These are phyloP conservation scores for Volucella inanis DNA, from an alignment of 2,888 invertebrate genomes.

Conservation along the genomic window DNA sequence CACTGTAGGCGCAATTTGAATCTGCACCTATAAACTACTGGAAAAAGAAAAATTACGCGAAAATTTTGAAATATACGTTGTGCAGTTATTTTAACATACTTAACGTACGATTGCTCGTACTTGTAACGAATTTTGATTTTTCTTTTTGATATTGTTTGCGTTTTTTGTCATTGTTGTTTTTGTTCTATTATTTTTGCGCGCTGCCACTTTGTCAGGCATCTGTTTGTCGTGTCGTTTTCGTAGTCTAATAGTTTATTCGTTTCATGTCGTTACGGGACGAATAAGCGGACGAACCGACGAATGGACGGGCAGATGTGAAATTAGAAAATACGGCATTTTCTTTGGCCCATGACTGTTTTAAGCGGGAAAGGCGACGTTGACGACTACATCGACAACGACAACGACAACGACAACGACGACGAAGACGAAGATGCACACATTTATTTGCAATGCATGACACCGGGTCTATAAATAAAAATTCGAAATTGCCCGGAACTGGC, in stretches of 20 bases:
- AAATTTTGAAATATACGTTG: slow-evolving; percentile 45
- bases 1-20: slow-evolving; percentile 26
- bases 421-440: slow-evolving; percentile 41
- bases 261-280: slow-evolving; percentile 44
- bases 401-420: slow-evolving; percentile 22
- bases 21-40: slow-evolving; percentile 37
- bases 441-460: slow-evolving; percentile 32
- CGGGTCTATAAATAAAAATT: slow-evolving; percentile 69
- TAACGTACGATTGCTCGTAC: background rate
- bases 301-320: slow-evolving; percentile 64
- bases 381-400: slow-evolving; percentile 3
- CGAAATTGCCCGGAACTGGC: slow-evolving; percentile 73
- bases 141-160: slow-evolving; percentile 21
- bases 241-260: slow-evolving; percentile 70
- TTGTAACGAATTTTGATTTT: slow-evolving; percentile 48
- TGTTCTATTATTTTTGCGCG: slow-evolving; percentile 34
- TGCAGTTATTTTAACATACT: slow-evolving; percentile 48
- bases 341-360: slow-evolving; percentile 13
- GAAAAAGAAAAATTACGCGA: slow-evolving; percentile 39
- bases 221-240: slow-evolving; percentile 38
- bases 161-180: slow-evolving; percentile 41
- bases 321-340: slow-evolving; percentile 65
- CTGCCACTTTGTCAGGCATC: slow-evolving; percentile 66
- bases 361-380: background rate
- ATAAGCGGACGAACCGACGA: too few species aligned